phyloP scores from a whole-genome alignment of 2,113 vertebrate species.

The Bubo bubo region DNA sequence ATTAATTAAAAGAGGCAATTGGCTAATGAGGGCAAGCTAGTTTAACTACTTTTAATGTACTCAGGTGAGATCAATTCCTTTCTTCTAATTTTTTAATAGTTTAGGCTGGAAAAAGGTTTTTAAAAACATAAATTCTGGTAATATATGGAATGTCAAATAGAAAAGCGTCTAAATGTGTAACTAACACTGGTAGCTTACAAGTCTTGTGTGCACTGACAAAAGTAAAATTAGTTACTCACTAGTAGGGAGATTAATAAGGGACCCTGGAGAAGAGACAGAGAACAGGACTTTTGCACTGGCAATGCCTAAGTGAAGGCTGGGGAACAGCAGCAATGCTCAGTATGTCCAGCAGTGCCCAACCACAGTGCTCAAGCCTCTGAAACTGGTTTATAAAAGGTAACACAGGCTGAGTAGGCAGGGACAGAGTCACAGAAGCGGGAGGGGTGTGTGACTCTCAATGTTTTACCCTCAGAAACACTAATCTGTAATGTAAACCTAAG shows the following conservation, averaged over 20 bases:
- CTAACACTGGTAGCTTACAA: neutral
- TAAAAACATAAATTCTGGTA: neutral
- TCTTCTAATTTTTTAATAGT: neutral
- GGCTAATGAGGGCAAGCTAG: neutral
- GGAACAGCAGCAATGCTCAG: neutral
- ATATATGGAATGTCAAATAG: neutral
- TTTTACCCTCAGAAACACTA: neutral
- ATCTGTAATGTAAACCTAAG: neutral
- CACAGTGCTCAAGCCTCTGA: neutral
- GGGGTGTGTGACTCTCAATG: neutral
- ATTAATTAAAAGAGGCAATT: neutral
- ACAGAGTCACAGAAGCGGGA: neutral
- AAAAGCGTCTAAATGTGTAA: neutral
- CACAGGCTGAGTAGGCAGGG: neutral
- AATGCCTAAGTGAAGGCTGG: neutral
- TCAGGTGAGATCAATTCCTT: neutral
- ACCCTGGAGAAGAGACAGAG: neutral
- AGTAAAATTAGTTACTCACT: neutral
- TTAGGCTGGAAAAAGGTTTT: neutral
- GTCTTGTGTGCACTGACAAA: neutral
- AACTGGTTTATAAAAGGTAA: neutral
- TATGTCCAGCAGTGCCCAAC: neutral
- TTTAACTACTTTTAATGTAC: neutral
- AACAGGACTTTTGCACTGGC: fast-evolving
- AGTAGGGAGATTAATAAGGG: neutral